Evolutionary conservation across 2,888 invertebrate genomes (phyloP).

Genomic region (Eudemis profundana): DNA sequence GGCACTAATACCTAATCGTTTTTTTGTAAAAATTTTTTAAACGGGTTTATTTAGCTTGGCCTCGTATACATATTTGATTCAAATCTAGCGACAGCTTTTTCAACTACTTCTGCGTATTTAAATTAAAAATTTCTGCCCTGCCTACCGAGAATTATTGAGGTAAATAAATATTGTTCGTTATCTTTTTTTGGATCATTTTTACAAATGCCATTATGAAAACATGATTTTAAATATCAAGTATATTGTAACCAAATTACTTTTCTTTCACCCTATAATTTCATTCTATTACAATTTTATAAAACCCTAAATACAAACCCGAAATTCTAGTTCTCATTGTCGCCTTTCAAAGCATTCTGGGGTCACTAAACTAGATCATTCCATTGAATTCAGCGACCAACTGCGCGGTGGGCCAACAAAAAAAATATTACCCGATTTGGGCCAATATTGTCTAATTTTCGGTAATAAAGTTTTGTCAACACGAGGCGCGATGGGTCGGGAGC

Average conservation of each 20-base stretch:
- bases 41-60: no score
- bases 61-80: no score
- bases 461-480: conserved; percentile 84
- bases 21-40: no score
- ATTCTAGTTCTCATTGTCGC: conserved; percentile 73
- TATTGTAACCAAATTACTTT: conserved; percentile 30
- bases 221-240: not conserved
- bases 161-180: not conserved
- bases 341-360: conserved; percentile 70
- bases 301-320: conserved; percentile 65
- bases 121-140: no score
- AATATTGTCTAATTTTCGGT: conserved; percentile 84
- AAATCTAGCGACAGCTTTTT: no score
- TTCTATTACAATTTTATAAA: conserved; percentile 41
- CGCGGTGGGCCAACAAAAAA: conserved; percentile 73
- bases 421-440: conserved; percentile 73
- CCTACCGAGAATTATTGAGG: no score
- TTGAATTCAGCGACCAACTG: conserved; percentile 64
- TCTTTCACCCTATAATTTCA: conserved; percentile 30
- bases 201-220: no score
- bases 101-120: no score
- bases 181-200: not conserved
- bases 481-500: conserved; percentile 68
- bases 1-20: no score
- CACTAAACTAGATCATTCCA: conserved; percentile 78